Conservation (phyloP, 2,888 invertebrate genomes). For the Hedya salicella region DNA sequence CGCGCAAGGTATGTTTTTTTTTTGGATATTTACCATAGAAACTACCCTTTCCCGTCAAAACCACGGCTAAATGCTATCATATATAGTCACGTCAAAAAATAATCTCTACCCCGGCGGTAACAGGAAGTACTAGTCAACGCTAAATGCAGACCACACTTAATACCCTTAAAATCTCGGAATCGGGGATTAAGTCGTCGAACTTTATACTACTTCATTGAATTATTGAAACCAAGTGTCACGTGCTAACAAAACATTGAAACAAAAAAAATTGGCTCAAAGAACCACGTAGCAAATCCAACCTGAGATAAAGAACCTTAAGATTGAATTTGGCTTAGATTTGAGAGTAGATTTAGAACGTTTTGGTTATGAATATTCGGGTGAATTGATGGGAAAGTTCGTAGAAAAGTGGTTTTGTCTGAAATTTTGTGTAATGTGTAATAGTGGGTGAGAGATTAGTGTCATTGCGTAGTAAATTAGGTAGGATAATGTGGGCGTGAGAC, state of each 20-base stretch:
- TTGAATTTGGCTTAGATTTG: background rate
- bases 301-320: background rate
- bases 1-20: too few species aligned
- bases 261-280: background rate
- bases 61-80: too few species aligned
- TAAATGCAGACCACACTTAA: conserved; percentile 6
- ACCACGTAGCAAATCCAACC: background rate
- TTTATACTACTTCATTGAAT: conserved; percentile 17
- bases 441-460: background rate
- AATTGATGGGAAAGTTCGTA: background rate
- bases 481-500: background rate
- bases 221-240: conserved; percentile 20
- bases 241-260: conserved; percentile 2
- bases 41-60: too few species aligned
- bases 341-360: background rate
- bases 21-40: too few species aligned
- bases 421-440: background rate
- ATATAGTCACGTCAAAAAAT: too few species aligned
- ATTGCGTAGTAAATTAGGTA: conserved; percentile 4
- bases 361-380: background rate
- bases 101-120: background rate
- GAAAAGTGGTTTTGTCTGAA: background rate
- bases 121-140: background rate
- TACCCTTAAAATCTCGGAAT: conserved; percentile 17
- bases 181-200: conserved; percentile 13